These are phyloP conservation scores for Tokudaia tokunoshimensis DNA, from an alignment of 2,797 vertebrate species.

Conservation along the genomic window DNA sequence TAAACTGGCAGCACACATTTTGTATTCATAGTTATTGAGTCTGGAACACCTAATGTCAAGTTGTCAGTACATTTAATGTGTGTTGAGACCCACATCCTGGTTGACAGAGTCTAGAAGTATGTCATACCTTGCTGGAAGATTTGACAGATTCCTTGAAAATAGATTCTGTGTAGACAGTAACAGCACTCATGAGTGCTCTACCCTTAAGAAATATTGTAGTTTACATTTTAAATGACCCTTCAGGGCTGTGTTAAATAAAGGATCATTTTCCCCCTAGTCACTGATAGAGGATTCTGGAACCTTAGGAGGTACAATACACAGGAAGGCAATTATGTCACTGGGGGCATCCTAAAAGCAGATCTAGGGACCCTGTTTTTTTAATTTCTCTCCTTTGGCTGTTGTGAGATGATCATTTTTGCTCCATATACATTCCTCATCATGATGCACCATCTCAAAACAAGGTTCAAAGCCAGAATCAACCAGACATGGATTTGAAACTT, in stretches of 20 bases:
- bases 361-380: neutral
- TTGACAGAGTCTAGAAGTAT: too few species aligned
- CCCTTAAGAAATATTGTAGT: neutral
- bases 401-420: neutral
- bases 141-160: neutral
- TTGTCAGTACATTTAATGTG: accelerated
- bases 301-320: neutral
- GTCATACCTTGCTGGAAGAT: too few species aligned
- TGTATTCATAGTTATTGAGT: neutral
- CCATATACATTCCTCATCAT: neutral
- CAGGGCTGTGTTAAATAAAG: neutral
- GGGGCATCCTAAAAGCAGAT: too few species aligned
- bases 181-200: neutral
- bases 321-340: neutral
- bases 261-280: accelerated
- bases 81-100: neutral
- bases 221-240: neutral
- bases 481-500: neutral
- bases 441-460: neutral
- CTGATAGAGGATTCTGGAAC: too few species aligned
- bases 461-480: neutral
- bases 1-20: too few species aligned
- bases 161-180: neutral
- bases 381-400: neutral
- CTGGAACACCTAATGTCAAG: neutral